Conservation (phyloP, 2,113 vertebrate species). For the Syrrhaptes paradoxus region DNA sequence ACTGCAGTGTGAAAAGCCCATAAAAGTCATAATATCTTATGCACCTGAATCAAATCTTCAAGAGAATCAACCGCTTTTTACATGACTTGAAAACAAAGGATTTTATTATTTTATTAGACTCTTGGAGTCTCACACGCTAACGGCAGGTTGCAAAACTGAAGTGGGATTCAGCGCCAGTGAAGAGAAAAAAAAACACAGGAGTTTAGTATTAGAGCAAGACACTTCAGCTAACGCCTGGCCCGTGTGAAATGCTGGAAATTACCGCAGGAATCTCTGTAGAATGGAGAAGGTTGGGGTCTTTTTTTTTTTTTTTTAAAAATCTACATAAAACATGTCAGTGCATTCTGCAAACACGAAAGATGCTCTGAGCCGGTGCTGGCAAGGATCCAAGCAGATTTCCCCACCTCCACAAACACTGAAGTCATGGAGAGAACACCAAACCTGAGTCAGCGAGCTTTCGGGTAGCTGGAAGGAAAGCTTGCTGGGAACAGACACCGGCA, state of each 20-base stretch:
- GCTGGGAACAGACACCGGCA: not conserved
- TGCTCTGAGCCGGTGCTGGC: accelerated
- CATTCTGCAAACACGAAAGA: not conserved
- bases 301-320: too few species aligned
- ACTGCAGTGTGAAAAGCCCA: too few species aligned
- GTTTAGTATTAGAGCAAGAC: not conserved
- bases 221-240: accelerated
- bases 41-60: too few species aligned
- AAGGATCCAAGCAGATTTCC: not conserved
- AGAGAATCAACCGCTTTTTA: not conserved
- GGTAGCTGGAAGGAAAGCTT: not conserved
- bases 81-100: not conserved
- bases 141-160: not conserved
- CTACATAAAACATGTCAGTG: not conserved
- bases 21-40: accelerated
- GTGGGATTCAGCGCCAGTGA: accelerated
- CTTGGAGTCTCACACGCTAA: accelerated
- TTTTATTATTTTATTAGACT: not conserved
- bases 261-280: not conserved
- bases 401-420: not conserved
- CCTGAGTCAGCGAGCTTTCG: not conserved
- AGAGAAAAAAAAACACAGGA: not conserved
- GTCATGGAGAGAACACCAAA: not conserved
- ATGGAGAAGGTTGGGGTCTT: accelerated
- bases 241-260: accelerated